These are phyloP conservation scores for Penaeus indicus DNA, from an alignment of 1,140 invertebrate genomes.

Conservation along the genomic window DNA sequence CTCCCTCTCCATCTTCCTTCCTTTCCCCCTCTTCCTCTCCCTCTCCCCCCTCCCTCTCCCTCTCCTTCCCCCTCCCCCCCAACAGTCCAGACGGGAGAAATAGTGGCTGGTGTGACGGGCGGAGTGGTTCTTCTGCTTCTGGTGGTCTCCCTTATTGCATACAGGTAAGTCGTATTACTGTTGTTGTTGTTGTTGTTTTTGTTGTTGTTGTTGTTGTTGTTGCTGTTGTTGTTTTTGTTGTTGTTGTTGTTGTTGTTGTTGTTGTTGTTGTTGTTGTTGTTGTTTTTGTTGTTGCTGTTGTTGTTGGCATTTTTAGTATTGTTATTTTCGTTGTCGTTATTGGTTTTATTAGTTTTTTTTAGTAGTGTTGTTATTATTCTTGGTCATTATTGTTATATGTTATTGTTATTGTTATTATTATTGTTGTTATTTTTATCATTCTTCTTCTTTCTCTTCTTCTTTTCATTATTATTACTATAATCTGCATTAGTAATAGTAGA, in stretches of 20 bases:
- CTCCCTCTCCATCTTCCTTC: too few species aligned
- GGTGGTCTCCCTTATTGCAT: slow-evolving; percentile 79
- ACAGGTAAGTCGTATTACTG: slow-evolving; percentile 70
- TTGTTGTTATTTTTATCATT: too few species aligned
- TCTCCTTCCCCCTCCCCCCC: slow-evolving; percentile 29
- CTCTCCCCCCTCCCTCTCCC: neutral
- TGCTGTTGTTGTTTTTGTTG: neutral
- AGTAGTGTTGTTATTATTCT: too few species aligned
- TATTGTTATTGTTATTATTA: too few species aligned
- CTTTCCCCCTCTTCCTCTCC: too few species aligned
- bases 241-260: neutral
- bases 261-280: neutral
- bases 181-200: neutral
- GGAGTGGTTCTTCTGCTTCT: slow-evolving; percentile 79
- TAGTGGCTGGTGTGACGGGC: slow-evolving; percentile 83
- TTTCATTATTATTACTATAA: too few species aligned
- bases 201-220: too few species aligned
- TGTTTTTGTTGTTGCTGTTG: neutral
- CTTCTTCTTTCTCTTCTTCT: too few species aligned
- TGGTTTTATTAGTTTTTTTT: too few species aligned
- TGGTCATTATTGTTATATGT: too few species aligned
- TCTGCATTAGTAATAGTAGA: too few species aligned
- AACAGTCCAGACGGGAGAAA: slow-evolving; percentile 85
- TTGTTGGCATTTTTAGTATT: neutral
- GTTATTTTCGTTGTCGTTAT: too few species aligned